Conservation (phyloP, 2,888 invertebrate species). For the Pachydiplax longipennis region DNA sequence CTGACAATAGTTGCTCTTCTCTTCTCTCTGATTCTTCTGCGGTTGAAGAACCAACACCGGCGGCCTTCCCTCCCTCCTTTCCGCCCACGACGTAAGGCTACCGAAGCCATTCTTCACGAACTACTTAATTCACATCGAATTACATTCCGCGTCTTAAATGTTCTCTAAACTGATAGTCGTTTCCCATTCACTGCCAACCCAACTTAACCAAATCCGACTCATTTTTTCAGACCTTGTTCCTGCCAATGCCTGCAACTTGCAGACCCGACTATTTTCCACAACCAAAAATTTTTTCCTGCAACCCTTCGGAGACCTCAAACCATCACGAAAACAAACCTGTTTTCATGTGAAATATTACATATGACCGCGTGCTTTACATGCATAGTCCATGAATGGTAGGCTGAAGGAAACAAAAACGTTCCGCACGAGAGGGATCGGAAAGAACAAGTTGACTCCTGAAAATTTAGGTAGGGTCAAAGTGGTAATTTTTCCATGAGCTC, state of each 20-base stretch:
- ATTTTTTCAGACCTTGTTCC: neutral
- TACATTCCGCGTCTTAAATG: neutral
- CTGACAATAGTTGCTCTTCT: neutral
- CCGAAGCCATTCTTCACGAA: neutral
- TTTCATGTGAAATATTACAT: neutral
- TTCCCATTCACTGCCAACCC: neutral
- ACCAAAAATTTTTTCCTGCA: neutral
- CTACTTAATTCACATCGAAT: neutral
- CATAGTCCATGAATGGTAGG: neutral
- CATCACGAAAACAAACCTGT: slow-evolving; percentile 15
- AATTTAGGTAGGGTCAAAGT: neutral
- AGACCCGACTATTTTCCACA: neutral
- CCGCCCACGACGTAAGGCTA: neutral
- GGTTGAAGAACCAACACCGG: neutral
- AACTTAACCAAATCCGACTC: neutral
- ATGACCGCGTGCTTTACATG: neutral
- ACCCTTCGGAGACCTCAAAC: neutral
- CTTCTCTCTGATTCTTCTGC: neutral
- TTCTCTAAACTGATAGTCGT: neutral
- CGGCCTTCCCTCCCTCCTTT: neutral
- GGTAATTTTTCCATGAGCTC: neutral
- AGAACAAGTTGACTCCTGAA: neutral
- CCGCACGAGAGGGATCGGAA: neutral
- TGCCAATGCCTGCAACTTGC: neutral
- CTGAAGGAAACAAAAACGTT: neutral